Evolutionary conservation across 2,797 vertebrate species (phyloP), one percentile per base, ranked within the genome.

Genomic region (Anas flavirostris): DNA sequence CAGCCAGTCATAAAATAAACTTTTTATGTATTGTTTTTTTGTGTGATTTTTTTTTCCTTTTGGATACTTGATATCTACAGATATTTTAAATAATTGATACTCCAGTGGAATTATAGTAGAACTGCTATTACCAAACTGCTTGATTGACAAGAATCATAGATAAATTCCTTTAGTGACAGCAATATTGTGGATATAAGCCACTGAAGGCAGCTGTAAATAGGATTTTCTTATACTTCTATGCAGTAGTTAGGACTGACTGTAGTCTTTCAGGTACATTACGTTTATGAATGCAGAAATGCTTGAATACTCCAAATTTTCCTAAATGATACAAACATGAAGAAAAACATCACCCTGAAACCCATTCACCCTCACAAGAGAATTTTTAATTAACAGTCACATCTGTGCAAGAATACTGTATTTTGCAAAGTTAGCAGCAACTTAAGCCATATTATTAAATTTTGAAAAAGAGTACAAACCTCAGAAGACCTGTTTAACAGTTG

Each of bases 381-480:
- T 97, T 95, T 97, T 97, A 98, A 98, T 98, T 98, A 98, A 96
- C 90, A 97, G 82, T 89, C 96, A 97, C 97, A 98, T 97, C 97
- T 98, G 97, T 95, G 96, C 90, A 87, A 86, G 88, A 96, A 94
- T 70, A 91, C 79, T 93, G 25, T 94, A 96, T 96, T 98, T 96
- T 97, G 97, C 97, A 96, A 94, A 94, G 93, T 87, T 96, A 97
- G 97, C 97, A 98, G 94, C 93, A 98, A 96, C 50, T 82, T 94
- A 97, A 97, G 79, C 53, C 7, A 17, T 90, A 93, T 97, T 97
- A 97, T 95, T 97, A 97, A 97, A 97, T 96, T 98, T 97, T 97
- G 87, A 94, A 93, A 95, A 97, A 97, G 82, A 83, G n/a, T 87
- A 64, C 75, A 94, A 96, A 91, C 93, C 98, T 97, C 97, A 73